Conservation (phyloP, 2,113 vertebrate genomes). For the Corvus hawaiiensis region DNA sequence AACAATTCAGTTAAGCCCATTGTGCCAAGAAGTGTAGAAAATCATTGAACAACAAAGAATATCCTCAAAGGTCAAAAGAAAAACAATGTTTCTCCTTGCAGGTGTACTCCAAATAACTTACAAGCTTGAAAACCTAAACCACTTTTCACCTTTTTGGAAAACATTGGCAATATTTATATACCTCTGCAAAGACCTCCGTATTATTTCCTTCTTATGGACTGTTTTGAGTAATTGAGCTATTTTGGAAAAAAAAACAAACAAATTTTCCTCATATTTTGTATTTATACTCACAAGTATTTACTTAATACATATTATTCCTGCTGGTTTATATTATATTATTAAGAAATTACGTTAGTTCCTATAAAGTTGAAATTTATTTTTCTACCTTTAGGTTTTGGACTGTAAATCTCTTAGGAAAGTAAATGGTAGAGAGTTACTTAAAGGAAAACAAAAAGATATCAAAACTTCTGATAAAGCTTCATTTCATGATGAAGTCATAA, state of each 20-base stretch:
- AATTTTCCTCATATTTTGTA: neutral
- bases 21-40: neutral
- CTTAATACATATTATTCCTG: neutral
- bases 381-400: neutral
- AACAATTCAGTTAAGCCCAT: neutral
- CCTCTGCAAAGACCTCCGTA: neutral
- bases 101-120: neutral
- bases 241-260: neutral
- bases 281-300: neutral
- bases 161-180: neutral
- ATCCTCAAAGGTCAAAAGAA: neutral
- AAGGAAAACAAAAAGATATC: neutral
- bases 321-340: neutral
- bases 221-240: neutral
- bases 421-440: neutral
- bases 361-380: neutral
- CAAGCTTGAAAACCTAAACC: neutral
- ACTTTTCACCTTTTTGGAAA: neutral
- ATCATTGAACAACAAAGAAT: neutral
- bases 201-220: neutral
- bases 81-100: neutral
- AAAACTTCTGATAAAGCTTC: neutral
- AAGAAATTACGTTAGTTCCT: neutral
- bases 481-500: neutral
- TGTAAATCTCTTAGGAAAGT: neutral